These are phyloP conservation scores for Aporophyla nigra DNA, from an alignment of 2,888 invertebrate genomes.

Conservation along the genomic window DNA sequence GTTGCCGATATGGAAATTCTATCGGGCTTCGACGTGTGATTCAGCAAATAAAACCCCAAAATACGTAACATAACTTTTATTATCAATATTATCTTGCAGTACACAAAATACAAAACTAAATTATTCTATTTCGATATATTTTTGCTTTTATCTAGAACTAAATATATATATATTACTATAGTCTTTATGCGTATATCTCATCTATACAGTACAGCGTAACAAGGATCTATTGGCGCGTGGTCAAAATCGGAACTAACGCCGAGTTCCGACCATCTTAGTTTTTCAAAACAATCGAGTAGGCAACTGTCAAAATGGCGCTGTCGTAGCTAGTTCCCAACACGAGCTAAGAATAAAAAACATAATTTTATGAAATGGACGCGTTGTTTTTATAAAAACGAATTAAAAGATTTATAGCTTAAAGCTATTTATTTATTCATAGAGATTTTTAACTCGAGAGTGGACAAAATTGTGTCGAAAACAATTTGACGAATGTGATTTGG, in stretches of 20 bases:
- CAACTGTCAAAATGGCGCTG: too few species aligned
- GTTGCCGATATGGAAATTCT: too few species aligned
- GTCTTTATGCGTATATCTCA: constrained; percentile 19
- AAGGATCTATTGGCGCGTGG: neutral
- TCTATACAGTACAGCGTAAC: constrained; percentile 7
- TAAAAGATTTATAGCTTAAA: too few species aligned
- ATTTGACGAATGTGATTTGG: too few species aligned
- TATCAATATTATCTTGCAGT: constrained; percentile 69
- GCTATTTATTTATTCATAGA: too few species aligned
- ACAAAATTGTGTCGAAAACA: too few species aligned
- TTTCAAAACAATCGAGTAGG: neutral
- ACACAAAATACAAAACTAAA: constrained; percentile 87
- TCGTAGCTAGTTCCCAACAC: too few species aligned
- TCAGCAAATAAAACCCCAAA: constrained; percentile 50
- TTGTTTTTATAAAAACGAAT: too few species aligned
- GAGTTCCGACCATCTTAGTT: neutral
- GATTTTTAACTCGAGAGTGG: too few species aligned
- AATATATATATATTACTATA: constrained; percentile 37
- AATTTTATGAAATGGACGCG: too few species aligned
- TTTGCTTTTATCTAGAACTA: constrained; percentile 61
- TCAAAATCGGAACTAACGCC: neutral
- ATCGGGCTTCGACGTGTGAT: too few species aligned
- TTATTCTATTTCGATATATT: constrained; percentile 69
- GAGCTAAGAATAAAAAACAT: too few species aligned
- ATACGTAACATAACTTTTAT: constrained; percentile 67